Evolutionary conservation across 2,797 vertebrate genomes (phyloP).

Genomic region (Coreius guichenoti): DNA sequence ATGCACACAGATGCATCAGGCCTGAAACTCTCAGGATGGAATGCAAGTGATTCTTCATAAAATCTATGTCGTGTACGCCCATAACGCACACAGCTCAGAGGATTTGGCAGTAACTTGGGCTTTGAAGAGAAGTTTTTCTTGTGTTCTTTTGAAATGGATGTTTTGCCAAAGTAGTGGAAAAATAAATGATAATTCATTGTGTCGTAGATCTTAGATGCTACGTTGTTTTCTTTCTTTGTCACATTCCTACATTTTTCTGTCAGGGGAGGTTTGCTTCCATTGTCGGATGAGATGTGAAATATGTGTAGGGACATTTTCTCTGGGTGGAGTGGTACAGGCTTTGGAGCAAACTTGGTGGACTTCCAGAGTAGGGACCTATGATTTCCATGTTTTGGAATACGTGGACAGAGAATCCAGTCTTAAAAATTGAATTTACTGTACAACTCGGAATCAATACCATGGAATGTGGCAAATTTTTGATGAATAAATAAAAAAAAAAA

Average conservation of each 20-base stretch:
- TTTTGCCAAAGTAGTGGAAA: background rate
- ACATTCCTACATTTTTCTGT: background rate
- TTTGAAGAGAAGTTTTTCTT: background rate
- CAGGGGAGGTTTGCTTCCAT: background rate
- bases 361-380: background rate
- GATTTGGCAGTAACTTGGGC: conserved; percentile 2
- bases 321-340: background rate
- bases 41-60: conserved; percentile 41
- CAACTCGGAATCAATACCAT: background rate
- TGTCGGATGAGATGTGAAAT: background rate
- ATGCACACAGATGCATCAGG: conserved; percentile 23
- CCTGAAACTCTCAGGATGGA: conserved; percentile 18
- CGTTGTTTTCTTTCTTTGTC: background rate
- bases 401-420: background rate
- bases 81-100: conserved; percentile 3
- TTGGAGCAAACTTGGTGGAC: conserved; percentile 9
- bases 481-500: no score
- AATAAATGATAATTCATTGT: background rate
- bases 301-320: background rate
- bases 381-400: background rate
- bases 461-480: background rate
- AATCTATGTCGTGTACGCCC: conserved; percentile 26
- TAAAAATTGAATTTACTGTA: background rate
- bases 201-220: background rate
- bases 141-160: conserved; percentile 7